Conservation (phyloP, 1,140 invertebrate genomes). For the Pseudomyrmex flavicornis region DNA sequence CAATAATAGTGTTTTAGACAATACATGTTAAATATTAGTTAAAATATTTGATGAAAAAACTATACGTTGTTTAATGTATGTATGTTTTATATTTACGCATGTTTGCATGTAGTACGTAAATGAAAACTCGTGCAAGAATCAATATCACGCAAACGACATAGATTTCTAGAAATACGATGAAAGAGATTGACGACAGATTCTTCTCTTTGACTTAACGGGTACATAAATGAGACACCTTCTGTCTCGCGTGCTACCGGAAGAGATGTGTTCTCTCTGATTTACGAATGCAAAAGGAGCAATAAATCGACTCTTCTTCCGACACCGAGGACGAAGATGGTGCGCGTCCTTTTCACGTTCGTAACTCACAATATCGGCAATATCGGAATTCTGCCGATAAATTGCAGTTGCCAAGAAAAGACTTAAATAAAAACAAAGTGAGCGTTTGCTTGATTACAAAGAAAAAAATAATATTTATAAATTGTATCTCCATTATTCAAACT, state of each 20-base stretch:
- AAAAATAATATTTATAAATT: no score
- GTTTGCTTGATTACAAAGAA: no score
- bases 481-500: background rate
- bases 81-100: background rate
- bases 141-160: slow-evolving; percentile 27
- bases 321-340: slow-evolving; percentile 56
- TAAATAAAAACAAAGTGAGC: slow-evolving; percentile 24
- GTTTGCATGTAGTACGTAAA: background rate
- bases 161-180: slow-evolving; percentile 57
- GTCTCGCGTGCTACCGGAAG: slow-evolving; percentile 79
- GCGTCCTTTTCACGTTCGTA: slow-evolving; percentile 51
- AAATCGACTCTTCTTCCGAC: slow-evolving; percentile 77
- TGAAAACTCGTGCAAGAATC: slow-evolving; percentile 18
- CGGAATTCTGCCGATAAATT: slow-evolving; percentile 47
- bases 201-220: slow-evolving; percentile 73
- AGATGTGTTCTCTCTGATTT: slow-evolving; percentile 82
- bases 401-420: background rate
- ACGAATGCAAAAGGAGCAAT: slow-evolving; percentile 77
- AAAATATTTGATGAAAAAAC: no score
- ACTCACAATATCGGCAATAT: slow-evolving; percentile 12
- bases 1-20: background rate
- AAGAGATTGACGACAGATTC: slow-evolving; percentile 79
- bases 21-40: background rate
- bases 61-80: no score
- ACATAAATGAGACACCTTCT: slow-evolving; percentile 74